Conservation (phyloP, 2,888 invertebrate genomes). For the Lithophane semibrunnea region DNA sequence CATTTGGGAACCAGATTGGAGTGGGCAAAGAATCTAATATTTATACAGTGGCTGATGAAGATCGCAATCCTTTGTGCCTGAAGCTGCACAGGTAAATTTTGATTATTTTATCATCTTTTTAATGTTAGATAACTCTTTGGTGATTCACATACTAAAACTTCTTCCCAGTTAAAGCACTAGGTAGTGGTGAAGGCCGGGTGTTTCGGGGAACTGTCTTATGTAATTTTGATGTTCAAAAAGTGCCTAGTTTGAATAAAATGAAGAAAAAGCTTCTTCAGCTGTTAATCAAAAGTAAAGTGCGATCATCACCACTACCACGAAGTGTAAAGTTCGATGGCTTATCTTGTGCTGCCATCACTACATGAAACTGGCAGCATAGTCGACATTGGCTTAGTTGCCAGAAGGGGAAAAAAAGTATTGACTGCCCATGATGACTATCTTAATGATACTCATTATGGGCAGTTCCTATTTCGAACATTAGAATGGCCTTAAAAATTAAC, state of each 20-base stretch:
- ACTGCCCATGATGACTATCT: no score
- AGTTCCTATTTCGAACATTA: neutral
- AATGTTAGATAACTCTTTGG: neutral
- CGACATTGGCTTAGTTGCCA: no score
- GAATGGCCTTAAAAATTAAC: neutral
- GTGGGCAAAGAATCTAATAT: conserved; percentile 99
- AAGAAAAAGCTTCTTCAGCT: neutral
- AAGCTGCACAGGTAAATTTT: conserved; percentile 95
- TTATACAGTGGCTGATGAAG: conserved; percentile 96
- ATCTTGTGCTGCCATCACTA: no score
- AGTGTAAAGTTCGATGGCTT: no score
- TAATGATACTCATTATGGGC: no score
- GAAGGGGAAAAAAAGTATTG: neutral
- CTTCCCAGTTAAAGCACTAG: no score
- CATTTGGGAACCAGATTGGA: conserved; percentile 99
- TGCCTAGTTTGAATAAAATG: no score
- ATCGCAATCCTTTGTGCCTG: conserved; percentile 95
- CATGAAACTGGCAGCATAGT: no score
- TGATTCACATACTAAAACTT: neutral
- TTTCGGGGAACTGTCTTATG: no score
- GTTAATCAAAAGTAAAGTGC: neutral
- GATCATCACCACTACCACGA: neutral
- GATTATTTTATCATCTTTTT: neutral
- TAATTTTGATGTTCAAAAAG: no score
- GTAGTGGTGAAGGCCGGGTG: no score